Evolutionary conservation across 2,888 invertebrate genomes (phyloP), one percentile per base, ranked within the genome.

Genomic region (Leucania comma): DNA sequence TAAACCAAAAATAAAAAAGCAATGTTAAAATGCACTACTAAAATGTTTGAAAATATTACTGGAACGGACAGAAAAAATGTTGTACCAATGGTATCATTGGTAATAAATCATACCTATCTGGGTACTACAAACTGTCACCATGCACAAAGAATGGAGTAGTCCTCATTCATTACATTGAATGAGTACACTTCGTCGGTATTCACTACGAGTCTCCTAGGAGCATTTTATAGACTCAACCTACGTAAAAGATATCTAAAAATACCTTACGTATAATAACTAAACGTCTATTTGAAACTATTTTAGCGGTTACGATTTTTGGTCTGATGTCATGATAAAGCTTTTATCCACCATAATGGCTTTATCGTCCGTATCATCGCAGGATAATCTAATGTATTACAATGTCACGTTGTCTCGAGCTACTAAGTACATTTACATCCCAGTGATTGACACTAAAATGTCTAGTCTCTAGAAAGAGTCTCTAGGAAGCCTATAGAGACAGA

Each of bases 31-130:
- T n/a, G n/a, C n/a, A 22, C 3, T 4, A 35, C 32, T 22, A 12
- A 57, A 22, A 68, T 56, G 1, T 2, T 68, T 48, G 9, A 50
- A 58, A 54, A 38, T 53, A n/a, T 48, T 14, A 59, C 29, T 20
- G 26, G 46, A 73, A 42, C 26, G 3, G 57, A 12, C 48, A 14
- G 12, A 38, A 38, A 8, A 24, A 57, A 48, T 26, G 20, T 57
- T 72, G n/a, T n/a, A n/a, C n/a, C n/a, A n/a, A n/a, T n/a, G 56
- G 54, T 64, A 68, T 24, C 60, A 63, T 54, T 57, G 1, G 69
- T 51, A 65, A 78, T 78, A 80, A 80, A 78, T 80, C 77, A 78
- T 76, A 42, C 42, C 42, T 20, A 48, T 20, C 38, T 10, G 57
- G 53, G 26, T 59, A 32, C 35, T 32, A 58, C 65, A 42, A 51